A percentile compares a stretch with the other conserved stretches of the same genome.
phyloP scores from a whole-genome alignment of 2,797 vertebrate genomes.

The Protonibea diacanthus region DNA sequence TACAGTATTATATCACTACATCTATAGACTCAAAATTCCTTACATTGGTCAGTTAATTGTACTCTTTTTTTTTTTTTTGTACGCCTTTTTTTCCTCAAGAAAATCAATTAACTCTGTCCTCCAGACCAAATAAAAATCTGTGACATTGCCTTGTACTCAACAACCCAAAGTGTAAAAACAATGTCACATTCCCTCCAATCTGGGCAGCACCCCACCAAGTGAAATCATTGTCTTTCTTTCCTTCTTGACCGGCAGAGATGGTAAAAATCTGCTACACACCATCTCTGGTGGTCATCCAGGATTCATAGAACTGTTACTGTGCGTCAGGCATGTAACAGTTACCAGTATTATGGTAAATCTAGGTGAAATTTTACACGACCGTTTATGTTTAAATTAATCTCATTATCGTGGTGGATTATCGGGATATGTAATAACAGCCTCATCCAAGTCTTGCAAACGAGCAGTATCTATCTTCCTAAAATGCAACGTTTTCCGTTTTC shows the following conservation, averaged over 20 bases:
- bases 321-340: too few relatives aligned
- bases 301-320: neutral
- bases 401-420: too few relatives aligned
- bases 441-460: too few relatives aligned
- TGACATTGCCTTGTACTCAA: neutral
- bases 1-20: neutral
- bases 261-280: neutral
- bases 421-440: too few relatives aligned
- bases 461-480: too few relatives aligned
- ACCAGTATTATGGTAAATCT: too few relatives aligned
- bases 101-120: constrained; percentile 12
- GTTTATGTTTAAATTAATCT: too few relatives aligned
- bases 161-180: neutral
- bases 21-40: neutral
- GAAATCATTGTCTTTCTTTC: constrained; percentile 8
- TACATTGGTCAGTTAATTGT: neutral
- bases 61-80: neutral
- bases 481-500: too few relatives aligned
- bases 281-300: neutral
- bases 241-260: neutral
- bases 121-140: constrained; percentile 1
- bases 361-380: too few relatives aligned
- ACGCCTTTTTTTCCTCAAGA: neutral
- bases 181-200: constrained; percentile 3
- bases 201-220: neutral